A percentile compares a stretch with the other conserved stretches of the same genome.
Evolutionary conservation across 2,888 invertebrate species (phyloP).

Genomic region (Nomada lathburiana): DNA sequence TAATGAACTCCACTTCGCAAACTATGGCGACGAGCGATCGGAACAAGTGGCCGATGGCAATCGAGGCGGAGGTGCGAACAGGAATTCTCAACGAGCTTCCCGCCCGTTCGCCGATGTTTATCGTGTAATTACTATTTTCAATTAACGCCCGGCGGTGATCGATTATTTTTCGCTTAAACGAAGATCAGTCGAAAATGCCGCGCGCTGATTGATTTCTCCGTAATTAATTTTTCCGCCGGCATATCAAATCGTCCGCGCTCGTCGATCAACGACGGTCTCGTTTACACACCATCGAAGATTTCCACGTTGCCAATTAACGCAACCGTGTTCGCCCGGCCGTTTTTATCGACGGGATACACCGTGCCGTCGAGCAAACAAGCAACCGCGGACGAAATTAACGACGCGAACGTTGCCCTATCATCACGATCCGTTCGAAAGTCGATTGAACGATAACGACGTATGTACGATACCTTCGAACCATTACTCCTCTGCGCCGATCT

Average conservation of each 20-base stretch:
- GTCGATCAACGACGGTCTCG: slow-evolving; percentile 24
- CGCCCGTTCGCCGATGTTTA: slow-evolving; percentile 28
- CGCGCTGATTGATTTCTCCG: slow-evolving; percentile 35
- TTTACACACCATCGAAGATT: slow-evolving; percentile 24
- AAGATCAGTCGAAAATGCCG: slow-evolving; percentile 41
- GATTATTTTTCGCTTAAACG: slow-evolving; percentile 46
- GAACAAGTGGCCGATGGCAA: slow-evolving; percentile 8
- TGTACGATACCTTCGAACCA: not conserved
- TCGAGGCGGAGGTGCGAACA: slow-evolving; percentile 6
- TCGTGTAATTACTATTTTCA: slow-evolving; percentile 51
- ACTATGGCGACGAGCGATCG: not conserved
- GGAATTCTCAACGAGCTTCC: slow-evolving; percentile 3
- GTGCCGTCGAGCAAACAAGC: slow-evolving; percentile 32
- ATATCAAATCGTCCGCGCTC: slow-evolving; percentile 34
- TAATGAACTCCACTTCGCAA: not conserved
- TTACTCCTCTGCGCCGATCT: slow-evolving; percentile 3
- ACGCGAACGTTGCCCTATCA: not conserved
- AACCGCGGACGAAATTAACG: slow-evolving; percentile 19
- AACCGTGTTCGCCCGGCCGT: not conserved
- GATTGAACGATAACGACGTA: slow-evolving; percentile 27
- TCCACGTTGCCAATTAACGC: slow-evolving; percentile 31
- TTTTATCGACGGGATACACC: not conserved
- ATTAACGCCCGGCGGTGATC: slow-evolving; percentile 27
- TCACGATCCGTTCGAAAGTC: slow-evolving; percentile 10
- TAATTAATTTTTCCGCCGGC: slow-evolving; percentile 52